Base-by-base conservation (phyloP, 1,140 invertebrate species). In the Lepidostoma basale region DNA sequence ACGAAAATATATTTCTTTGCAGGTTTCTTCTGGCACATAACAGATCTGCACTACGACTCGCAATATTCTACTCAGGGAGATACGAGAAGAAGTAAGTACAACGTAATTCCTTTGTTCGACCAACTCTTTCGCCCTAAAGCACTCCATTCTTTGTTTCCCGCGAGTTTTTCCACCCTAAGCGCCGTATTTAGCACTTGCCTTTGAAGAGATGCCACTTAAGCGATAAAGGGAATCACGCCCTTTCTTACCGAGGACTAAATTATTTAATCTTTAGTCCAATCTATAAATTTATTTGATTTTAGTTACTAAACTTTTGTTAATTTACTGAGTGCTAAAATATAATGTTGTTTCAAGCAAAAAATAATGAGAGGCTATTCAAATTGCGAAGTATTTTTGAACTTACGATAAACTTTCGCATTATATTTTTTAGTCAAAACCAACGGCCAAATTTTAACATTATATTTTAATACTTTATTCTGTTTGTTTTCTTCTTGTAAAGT, bases 1-100 rank as follows among this genome's bases (percentile, higher is more conserved):
- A 56, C 36, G 28, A 30, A 56, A 18, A 30, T 22, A 28, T 68
- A 69, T 74, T 76, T 73, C 77, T 81, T 90, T 88, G 14, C 86
- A 95, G 94, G 92, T 72, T 92, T 91, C 78, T 95, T 96, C 83
- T 96, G 94, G 94, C 93, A 95, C 79, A 92, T 96, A 72, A 94
- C 92, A 45, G 93, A 96, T 78, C 88, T 95, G 70, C 94, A 96
- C 79, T 92, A 93, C 81, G 92, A 95, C 76, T 87, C 89, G 5
- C 85, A 88, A 42, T 95, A 94, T 77, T 90, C 88, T 68, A 83
- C 84, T 25, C 83, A 88, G 66, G 90, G 89, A 69, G 90, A 93
- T 76, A 85, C 85, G 71, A 84, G 84, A 77, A 88, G 84, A 84
- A 87, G 90, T 92, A 84, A 87, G 89, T 88, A 60, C 22, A 5